Evolutionary conservation across 2,113 vertebrate genomes (phyloP), one percentile per base, ranked within the genome.

Genomic region (Sturnira hondurensis): DNA sequence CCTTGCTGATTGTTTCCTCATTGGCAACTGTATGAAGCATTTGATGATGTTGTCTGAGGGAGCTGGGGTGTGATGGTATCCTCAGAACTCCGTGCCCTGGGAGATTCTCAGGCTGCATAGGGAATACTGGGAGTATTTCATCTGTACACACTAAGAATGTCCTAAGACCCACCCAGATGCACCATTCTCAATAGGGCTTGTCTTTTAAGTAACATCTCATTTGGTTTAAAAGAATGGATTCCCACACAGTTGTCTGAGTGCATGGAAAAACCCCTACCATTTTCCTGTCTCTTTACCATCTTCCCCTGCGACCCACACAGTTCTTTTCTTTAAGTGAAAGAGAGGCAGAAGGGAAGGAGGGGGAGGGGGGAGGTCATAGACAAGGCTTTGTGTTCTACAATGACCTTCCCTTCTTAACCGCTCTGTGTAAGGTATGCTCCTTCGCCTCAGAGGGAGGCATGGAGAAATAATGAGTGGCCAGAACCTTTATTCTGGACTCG

Each of bases 211-310:
- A 78, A 50, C 71, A 92, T 94, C 86, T 45, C 58, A 63, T 88
- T 93, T 70, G 50, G 74, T 83, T 92, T 78, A 67, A 61, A 94
- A 96, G 84, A 84, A 73, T 4, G 9, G 52, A 86, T 96, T 95
- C 54, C 90, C 85, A 91, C 78, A 80, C 47, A 19, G 41, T 52
- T 92, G 89, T 95, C 71, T 15, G 33, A 93, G 86, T 52, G 47
- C 54, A 43, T 88, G 88, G 96, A 95, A 94, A 94, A 98, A 91
- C 45, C 95, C 80, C 92, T 97, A 78, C 93, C 38, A 92, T 97
- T 96, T 95, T 91, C 90, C 61, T 92, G 43, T 94, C 92, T 87
- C 45, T 74, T 24, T 2, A 43, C 8, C 33, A 22, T 81, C 52
- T 86, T 58, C 58, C 24, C 70, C 65, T 28, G 41, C 58, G 94